These are phyloP conservation scores for Pachymerium ferrugineum DNA, from an alignment of 2,888 invertebrate species.

Conservation along the genomic window DNA sequence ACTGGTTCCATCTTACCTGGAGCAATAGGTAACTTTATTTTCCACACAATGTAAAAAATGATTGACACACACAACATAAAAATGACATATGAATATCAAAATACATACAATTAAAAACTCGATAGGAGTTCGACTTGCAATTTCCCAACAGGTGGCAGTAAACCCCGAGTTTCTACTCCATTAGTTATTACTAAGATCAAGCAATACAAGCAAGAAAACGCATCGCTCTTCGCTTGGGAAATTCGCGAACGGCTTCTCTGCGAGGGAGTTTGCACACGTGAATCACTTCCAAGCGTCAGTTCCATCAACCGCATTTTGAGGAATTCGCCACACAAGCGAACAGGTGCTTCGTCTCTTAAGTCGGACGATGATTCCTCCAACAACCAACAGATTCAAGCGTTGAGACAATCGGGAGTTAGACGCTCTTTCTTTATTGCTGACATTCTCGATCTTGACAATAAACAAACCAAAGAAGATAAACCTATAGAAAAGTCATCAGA, in stretches of 20 bases:
- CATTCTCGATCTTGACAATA: constrained; percentile 8
- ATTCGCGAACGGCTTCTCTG: constrained; percentile 40
- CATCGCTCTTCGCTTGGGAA: constrained; percentile 43
- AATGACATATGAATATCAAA: not conserved
- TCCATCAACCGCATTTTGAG: constrained; percentile 42
- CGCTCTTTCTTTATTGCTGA: constrained; percentile 31
- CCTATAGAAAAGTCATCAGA: not conserved
- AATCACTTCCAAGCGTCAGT: constrained; percentile 41
- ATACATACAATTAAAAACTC: not conserved
- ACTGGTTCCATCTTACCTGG: constrained; percentile 43
- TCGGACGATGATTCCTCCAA: not conserved
- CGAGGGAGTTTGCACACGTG: constrained; percentile 40
- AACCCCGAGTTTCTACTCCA: constrained; percentile 42
- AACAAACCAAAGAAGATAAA: not conserved
- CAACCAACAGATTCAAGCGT: not conserved
- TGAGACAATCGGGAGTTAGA: not conserved
- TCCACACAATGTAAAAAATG: not conserved
- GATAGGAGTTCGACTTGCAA: not conserved
- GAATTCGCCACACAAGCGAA: constrained; percentile 29
- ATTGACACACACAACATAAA: not conserved
- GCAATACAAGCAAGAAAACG: constrained; percentile 41
- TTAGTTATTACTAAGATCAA: constrained; percentile 41
- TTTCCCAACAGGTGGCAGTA: constrained; percentile 41
- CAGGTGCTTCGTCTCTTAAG: not conserved
- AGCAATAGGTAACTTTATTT: constrained; percentile 39